Evolutionary conservation across 2,113 vertebrate genomes (phyloP).

Genomic region (Puntigrus tetrazona): DNA sequence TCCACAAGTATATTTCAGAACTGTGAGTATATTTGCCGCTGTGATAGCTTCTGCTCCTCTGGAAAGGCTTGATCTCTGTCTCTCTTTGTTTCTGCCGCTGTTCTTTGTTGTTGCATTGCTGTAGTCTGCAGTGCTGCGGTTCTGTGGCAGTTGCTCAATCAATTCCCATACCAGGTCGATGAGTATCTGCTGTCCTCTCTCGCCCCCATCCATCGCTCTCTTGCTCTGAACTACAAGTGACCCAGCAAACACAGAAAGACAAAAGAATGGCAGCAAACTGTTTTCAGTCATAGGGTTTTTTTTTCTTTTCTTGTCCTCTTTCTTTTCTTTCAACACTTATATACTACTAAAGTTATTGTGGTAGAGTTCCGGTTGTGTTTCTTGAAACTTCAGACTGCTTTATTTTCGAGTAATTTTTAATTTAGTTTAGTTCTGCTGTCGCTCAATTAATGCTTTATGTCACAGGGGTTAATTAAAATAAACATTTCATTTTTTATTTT

Average conservation of each 20-base stretch:
- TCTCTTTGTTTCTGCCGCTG: neutral
- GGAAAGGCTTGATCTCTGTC: constrained; percentile 13
- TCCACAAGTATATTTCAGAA: neutral
- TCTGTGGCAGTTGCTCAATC: constrained; percentile 27
- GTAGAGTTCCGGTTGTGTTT: neutral
- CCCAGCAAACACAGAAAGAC: constrained; percentile 1
- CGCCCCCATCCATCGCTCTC: constrained; percentile 29
- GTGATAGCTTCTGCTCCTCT: neutral
- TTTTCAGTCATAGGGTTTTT: neutral
- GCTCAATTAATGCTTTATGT: too few species aligned
- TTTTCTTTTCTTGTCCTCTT: too few species aligned
- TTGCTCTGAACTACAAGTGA: constrained; percentile 50
- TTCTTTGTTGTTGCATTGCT: constrained; percentile 16
- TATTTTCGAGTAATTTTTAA: neutral
- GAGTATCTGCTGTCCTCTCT: constrained; percentile 40
- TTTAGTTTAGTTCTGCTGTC: too few species aligned
- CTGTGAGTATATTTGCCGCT: neutral
- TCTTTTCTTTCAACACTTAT: neutral
- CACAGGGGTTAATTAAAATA: too few species aligned
- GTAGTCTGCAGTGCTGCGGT: constrained; percentile 26
- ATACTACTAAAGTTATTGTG: neutral
- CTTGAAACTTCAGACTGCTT: neutral
- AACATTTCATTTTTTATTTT: too few species aligned
- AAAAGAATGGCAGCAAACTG: neutral
- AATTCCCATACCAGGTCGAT: constrained; percentile 55